These are phyloP conservation scores for Protonemura montana DNA, from an alignment of 2,888 invertebrate species.

Conservation along the genomic window DNA sequence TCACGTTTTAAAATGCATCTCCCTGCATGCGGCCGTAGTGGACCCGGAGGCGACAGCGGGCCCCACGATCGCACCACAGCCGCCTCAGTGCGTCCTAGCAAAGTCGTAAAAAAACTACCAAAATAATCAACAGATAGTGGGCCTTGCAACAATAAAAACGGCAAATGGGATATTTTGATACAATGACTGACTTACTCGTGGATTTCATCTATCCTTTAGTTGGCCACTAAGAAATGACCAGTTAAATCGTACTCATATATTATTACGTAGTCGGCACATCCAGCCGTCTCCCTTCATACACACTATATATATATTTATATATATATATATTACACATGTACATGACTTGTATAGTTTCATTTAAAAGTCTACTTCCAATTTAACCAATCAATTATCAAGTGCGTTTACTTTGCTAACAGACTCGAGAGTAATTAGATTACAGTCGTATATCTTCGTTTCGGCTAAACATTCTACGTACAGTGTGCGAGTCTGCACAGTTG, in stretches of 20 bases:
- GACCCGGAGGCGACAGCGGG: neutral
- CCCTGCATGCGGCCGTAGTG: neutral
- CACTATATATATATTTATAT: neutral
- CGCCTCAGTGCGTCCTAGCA: constrained; percentile 29
- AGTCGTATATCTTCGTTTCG: neutral
- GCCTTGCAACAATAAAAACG: constrained; percentile 23
- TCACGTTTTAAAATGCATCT: constrained; percentile 40
- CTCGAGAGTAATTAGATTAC: neutral
- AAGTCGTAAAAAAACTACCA: constrained; percentile 32
- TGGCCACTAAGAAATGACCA: constrained; percentile 22
- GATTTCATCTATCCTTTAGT: neutral
- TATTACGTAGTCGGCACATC: neutral
- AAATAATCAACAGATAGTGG: constrained; percentile 34
- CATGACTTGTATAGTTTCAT: neutral
- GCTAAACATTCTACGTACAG: neutral
- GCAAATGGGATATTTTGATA: neutral
- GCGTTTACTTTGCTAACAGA: constrained; percentile 26
- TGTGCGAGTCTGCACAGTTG: constrained; percentile 13
- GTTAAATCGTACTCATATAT: neutral
- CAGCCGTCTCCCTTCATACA: neutral
- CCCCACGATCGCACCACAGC: neutral
- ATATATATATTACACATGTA: constrained; percentile 16
- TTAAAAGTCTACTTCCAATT: neutral
- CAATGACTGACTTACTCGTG: neutral
- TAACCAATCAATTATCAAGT: constrained; percentile 23